These are phyloP conservation scores for Pygocentrus nattereri DNA, from an alignment of 2,797 vertebrate species.

Conservation along the genomic window DNA sequence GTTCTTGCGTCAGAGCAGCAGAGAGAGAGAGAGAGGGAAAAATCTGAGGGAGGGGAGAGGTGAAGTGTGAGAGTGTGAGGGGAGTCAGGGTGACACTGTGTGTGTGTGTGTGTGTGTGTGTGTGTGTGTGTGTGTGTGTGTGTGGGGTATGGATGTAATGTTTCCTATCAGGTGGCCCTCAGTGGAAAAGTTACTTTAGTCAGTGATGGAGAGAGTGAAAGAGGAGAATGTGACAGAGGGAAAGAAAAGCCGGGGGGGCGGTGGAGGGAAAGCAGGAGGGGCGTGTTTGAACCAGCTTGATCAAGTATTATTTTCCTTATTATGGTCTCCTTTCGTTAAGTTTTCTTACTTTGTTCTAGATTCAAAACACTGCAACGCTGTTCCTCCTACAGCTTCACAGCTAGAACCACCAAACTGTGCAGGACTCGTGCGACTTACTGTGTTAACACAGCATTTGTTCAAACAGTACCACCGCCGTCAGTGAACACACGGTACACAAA, in stretches of 20 bases:
- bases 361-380: too few species aligned
- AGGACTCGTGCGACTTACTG: too few species aligned
- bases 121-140: conserved; percentile 27
- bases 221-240: conserved; percentile 10
- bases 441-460: too few species aligned
- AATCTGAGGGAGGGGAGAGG: conserved; percentile 8
- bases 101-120: conserved; percentile 22
- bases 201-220: conserved; percentile 41
- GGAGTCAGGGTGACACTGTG: neutral
- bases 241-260: conserved; percentile 34
- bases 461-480: too few species aligned
- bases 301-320: too few species aligned
- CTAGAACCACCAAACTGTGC: too few species aligned
- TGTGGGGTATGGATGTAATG: conserved; percentile 62
- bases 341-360: too few species aligned
- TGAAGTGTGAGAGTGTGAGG: neutral
- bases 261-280: too few species aligned
- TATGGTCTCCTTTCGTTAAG: too few species aligned
- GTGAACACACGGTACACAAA: too few species aligned
- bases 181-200: conserved; percentile 46
- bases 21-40: conserved; percentile 43
- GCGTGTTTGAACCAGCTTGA: too few species aligned
- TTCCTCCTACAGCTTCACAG: too few species aligned
- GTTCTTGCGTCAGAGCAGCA: conserved; percentile 19
- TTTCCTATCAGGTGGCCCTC: conserved; percentile 62